Conservation (phyloP, 2,113 vertebrate species). For the Copsychus sechellarum region DNA sequence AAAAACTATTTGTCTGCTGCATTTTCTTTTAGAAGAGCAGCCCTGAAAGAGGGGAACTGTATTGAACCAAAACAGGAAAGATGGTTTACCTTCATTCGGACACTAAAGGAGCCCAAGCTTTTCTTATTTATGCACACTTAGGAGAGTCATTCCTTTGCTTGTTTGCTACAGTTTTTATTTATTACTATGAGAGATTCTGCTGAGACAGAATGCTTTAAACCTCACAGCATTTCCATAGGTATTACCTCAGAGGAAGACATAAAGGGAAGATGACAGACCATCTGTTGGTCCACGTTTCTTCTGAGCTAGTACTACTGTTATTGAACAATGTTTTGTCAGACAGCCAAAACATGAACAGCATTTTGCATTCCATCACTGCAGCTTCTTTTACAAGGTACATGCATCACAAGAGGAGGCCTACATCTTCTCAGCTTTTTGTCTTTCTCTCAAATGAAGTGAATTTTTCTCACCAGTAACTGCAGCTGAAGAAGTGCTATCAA, state of each 20-base stretch:
- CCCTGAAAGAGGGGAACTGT: not conserved
- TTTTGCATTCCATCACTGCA: not conserved
- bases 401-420: not conserved
- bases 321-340: not conserved
- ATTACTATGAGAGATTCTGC: not conserved
- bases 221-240: not conserved
- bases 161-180: not conserved
- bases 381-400: not conserved
- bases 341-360: not conserved
- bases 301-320: not conserved
- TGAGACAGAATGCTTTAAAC: not conserved
- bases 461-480: not conserved
- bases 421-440: not conserved
- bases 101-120: not conserved
- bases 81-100: not conserved
- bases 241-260: not conserved
- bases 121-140: not conserved
- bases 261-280: not conserved
- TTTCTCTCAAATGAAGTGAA: not conserved
- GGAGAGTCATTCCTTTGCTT: not conserved
- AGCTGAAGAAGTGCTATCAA: not conserved
- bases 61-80: not conserved
- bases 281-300: not conserved
- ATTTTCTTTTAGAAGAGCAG: not conserved
- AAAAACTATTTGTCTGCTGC: not conserved